A percentile compares a stretch with the other conserved stretches of the same genome.
These are phyloP conservation scores for Caenorhabditis sp. DNA, from an alignment of 2,888 invertebrate species.

Conservation along the genomic window DNA sequence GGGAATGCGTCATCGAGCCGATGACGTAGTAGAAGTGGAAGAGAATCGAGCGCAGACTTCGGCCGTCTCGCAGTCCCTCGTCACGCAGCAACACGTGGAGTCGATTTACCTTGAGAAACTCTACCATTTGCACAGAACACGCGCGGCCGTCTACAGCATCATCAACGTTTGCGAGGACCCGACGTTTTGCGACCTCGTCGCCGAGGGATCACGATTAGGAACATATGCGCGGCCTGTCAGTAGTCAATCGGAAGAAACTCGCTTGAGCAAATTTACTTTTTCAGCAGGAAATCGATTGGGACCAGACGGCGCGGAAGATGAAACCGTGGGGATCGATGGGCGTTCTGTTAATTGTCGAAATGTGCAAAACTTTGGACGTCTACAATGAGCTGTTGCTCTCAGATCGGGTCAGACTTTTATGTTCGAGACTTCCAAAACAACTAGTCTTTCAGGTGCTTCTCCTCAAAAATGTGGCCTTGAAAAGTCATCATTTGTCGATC, in stretches of 20 bases:
- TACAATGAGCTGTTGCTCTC: slow-evolving; percentile 21
- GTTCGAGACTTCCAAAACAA: neutral
- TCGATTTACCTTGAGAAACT: neutral
- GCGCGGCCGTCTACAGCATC: neutral
- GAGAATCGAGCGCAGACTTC: neutral
- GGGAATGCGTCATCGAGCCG: slow-evolving; percentile 10
- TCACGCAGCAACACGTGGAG: slow-evolving; percentile 11
- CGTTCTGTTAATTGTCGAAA: slow-evolving; percentile 10
- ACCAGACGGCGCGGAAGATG: slow-evolving; percentile 7
- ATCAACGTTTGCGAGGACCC: slow-evolving; percentile 43
- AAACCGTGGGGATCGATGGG: slow-evolving; percentile 45
- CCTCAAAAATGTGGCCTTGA: slow-evolving; percentile 35
- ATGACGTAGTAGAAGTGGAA: neutral
- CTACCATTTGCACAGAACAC: neutral
- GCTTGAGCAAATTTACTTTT: neutral
- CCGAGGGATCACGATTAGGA: slow-evolving; percentile 1
- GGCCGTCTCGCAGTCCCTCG: neutral
- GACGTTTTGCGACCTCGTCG: slow-evolving; percentile 18
- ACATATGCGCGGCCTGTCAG: slow-evolving; percentile 21
- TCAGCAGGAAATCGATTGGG: slow-evolving; percentile 26
- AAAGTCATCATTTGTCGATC: slow-evolving; percentile 27
- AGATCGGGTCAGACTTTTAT: slow-evolving; percentile 12
- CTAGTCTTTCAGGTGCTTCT: slow-evolving; percentile 15
- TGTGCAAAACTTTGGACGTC: slow-evolving; percentile 9
- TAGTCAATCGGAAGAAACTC: too few relatives aligned